Conservation (phyloP, 2,797 vertebrate genomes). For the Gymnopithys bicolor region DNA sequence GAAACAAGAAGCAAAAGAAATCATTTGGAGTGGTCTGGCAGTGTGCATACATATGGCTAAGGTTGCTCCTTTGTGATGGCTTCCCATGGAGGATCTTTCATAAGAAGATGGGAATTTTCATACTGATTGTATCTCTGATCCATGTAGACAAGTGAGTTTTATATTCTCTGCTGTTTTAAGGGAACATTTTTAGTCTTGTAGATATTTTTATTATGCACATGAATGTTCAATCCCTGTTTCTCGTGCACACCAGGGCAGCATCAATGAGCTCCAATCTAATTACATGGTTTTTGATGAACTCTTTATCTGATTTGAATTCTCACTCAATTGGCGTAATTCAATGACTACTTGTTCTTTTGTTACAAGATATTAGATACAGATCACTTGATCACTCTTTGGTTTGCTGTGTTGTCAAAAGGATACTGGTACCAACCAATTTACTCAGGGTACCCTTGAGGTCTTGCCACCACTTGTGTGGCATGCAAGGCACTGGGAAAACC, state of each 20-base stretch:
- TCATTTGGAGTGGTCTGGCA: neutral
- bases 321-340: neutral
- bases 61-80: neutral
- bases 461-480: neutral
- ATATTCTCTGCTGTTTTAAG: neutral
- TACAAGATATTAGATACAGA: neutral
- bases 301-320: constrained; percentile 7
- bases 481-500: neutral
- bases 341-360: neutral
- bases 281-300: neutral
- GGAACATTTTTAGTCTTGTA: neutral
- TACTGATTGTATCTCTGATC: neutral
- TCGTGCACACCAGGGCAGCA: neutral
- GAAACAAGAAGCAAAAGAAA: neutral
- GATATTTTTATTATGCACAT: neutral
- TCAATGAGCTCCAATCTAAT: neutral
- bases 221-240: neutral
- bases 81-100: neutral
- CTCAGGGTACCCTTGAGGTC: neutral
- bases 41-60: neutral
- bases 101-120: neutral
- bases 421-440: neutral
- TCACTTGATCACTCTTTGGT: neutral
- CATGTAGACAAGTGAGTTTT: neutral
- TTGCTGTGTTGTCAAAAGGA: neutral